Conservation (phyloP, 1,140 invertebrate species). For the Cataglyphis hispanica region DNA sequence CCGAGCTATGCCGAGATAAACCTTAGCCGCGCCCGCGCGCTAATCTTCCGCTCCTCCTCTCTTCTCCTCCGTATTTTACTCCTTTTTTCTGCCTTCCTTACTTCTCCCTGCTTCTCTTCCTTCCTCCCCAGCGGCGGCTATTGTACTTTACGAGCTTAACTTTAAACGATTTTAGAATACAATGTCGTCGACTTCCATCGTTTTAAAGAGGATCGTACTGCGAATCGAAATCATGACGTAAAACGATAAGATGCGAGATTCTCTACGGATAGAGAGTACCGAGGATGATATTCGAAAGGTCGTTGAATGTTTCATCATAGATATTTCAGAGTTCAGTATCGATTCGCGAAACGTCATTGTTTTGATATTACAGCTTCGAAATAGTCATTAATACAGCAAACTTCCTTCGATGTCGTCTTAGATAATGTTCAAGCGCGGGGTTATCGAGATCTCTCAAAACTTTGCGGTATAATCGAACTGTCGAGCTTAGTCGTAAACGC, state of each 20-base stretch:
- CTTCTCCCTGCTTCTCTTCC: too few species aligned
- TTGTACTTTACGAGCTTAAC: slow-evolving; percentile 46
- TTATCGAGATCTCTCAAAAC: slow-evolving; percentile 22
- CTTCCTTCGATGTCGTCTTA: background rate
- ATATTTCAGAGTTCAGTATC: background rate
- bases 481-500: slow-evolving; percentile 35
- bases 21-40: slow-evolving; percentile 7
- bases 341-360: background rate
- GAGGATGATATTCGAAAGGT: background rate
- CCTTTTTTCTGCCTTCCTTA: slow-evolving; percentile 16
- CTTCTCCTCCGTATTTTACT: slow-evolving; percentile 32
- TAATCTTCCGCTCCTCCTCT: background rate
- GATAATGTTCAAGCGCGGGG: slow-evolving; percentile 22
- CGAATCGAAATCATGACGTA: background rate
- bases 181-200: slow-evolving; percentile 30
- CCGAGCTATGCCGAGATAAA: slow-evolving; percentile 70
- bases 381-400: background rate
- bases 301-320: background rate
- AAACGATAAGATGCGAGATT: background rate
- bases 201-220: slow-evolving; percentile 30
- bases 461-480: slow-evolving; percentile 38
- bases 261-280: background rate
- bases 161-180: slow-evolving; percentile 48
- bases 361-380: background rate
- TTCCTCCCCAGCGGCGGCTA: background rate